These are phyloP conservation scores for Synodontis membranacea DNA, from an alignment of 2,113 vertebrate species.

Conservation along the genomic window DNA sequence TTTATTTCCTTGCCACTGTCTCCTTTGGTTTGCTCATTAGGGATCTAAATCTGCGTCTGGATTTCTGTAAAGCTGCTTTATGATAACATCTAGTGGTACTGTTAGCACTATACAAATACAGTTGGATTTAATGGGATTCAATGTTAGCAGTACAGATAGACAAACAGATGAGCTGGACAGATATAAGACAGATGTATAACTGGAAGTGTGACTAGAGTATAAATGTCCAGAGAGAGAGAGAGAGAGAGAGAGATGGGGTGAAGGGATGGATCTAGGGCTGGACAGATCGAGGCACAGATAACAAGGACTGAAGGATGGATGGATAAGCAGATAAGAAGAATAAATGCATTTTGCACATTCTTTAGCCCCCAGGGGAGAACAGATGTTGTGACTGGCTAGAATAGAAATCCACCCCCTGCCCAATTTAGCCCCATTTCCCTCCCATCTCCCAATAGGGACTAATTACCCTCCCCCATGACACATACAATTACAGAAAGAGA, in stretches of 20 bases:
- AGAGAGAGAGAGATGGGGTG: background rate
- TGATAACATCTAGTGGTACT: background rate
- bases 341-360: slow-evolving; percentile 46
- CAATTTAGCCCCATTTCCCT: slow-evolving; percentile 61
- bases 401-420: slow-evolving; percentile 50
- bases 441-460: slow-evolving; percentile 60
- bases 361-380: slow-evolving; percentile 58
- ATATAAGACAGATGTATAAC: background rate
- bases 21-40: background rate
- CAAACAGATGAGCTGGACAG: background rate
- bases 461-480: slow-evolving; percentile 53
- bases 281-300: slow-evolving; percentile 30
- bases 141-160: background rate
- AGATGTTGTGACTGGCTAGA: slow-evolving; percentile 47
- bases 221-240: background rate
- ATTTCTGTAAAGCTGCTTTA: background rate
- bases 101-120: background rate
- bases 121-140: background rate
- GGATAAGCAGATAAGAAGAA: slow-evolving; percentile 34
- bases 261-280: slow-evolving; percentile 23
- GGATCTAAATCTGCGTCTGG: background rate
- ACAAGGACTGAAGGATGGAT: slow-evolving; percentile 38
- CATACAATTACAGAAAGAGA: slow-evolving; percentile 52
- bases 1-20: background rate
- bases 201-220: background rate